Base-by-base conservation (phyloP, 2,797 vertebrate species). In the Salmo trutta region DNA sequence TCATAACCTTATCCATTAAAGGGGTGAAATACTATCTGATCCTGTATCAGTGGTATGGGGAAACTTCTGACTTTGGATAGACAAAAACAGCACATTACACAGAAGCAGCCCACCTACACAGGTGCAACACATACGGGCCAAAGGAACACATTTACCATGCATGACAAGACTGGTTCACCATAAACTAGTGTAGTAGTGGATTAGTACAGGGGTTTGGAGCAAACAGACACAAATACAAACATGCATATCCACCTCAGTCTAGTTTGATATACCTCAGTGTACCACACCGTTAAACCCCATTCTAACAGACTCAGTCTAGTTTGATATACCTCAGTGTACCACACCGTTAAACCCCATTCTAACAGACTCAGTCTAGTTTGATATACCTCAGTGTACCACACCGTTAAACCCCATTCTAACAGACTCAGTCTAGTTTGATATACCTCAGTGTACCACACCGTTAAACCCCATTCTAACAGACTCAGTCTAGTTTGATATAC, bases 61-160 rank as follows among this genome's bases (percentile, higher is more conserved):
- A 19, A n/a, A 59, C 17, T 21, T 59, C 19, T n/a, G n/a, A n/a
- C 16, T n/a, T 19, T 59, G 56, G 19, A 15, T 19, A 66, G 24
- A 24, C 21, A 71, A 74, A 59, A 6, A 10, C 75, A 82, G 82
- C 82, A 84, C 75, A 84, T 47, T 17, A 81, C 80, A 88, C 83
- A 87, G 53, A n/a, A 74, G 79, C 24, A 54, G 24, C 51, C n/a
- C 12, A 71, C 15, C 24, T 15, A 54, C 69, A 71, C 71, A 56
- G 51, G 12, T 33, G 29, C 31, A 33, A 36, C 29, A 81, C 78
- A 77, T 36, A 19, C 16, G 19, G 24, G 21, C 52, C 70, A 67
- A 21, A 24, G 29, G 15, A 21, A 10, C 69, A 77, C 77, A 62
- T 75, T 4, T 16, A 72, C 21, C 90, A 88, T 92, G 91, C 90